Base-by-base conservation (phyloP, 2,888 invertebrate genomes). In the Cataglyphis albicans region DNA sequence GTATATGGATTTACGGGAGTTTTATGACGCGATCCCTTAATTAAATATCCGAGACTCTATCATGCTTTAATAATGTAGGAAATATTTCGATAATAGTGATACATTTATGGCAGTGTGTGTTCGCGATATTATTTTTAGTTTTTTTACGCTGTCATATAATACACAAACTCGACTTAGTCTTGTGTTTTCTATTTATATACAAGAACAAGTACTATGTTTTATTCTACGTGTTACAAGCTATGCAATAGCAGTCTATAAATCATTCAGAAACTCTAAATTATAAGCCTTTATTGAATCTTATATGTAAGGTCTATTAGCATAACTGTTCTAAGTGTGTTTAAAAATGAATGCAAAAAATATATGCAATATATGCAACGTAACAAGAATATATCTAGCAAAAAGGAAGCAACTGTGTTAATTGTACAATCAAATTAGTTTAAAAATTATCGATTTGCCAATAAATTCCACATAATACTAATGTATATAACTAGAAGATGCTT, bases 1-100 rank as follows among this genome's bases (percentile, higher is more conserved):
- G n/a, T 3, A 76, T 57, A 76, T 15, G 5, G 29, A n/a, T 76
- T 70, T 44, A 55, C 38, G 41, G 38, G 55, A 44, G 29, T n/a
- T 55, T 76, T 48, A 38, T 38, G 38, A n/a, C 4, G n/a, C 57
- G 21, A 48, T 83, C 74, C 35, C 83, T 81, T 89, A 89, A 88
- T 88, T 89, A 83, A 52, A 41, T 76, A 87, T 76, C 68, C 57
- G 55, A 55, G 29, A 21, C 7, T 59, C 70, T 72, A 48, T 70
- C 76, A 59, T 48, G 68, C 15, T 52, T 63, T 70, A 73, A 64
- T 63, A 18, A 78, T 32, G 57, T 21, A 25, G 55, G 25, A 57
- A 63, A 48, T 35, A 32, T 25, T 10, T 55, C 52, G 29, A 48
- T 41, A 65, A 21, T 48, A 25, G 21, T 52, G 10, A 72, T 41